Base-by-base conservation (phyloP, 2,888 invertebrate species). In the Alloscopus bannaensis region DNA sequence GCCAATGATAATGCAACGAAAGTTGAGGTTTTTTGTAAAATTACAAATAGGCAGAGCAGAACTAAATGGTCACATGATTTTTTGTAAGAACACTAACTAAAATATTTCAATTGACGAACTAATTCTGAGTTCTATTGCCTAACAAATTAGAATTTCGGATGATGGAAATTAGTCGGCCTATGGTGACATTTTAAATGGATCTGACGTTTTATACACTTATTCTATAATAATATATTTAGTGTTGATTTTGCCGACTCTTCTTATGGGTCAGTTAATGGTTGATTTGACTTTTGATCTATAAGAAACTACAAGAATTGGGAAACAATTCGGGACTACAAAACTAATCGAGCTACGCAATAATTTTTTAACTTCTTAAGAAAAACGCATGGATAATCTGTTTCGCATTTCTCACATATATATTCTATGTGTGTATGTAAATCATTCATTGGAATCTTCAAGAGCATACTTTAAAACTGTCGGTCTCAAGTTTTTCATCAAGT, bases 331-430 rank as follows among this genome's bases (percentile, higher is more conserved):
- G 70, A 70, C 77, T 77, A 70, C 77, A 70, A 77, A 77, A 77
- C 77, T 77, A 64, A 77, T 70, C 77, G 77, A 77, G 77, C 77
- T 77, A 77, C 77, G 77, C 77, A 77, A 70, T 70, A 70, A 65
- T 62, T 52, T 64, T 24, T 73, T 71, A 71, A 22, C 31, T 3
- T 13, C 31, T 50, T 20, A 20, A 50, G 29, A 28, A 29, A 57
- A 59, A 18, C 59, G 59, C 31, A 59, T 59, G 18, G 8, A 31
- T 29, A 16, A 59, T 62, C 29, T 40, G 62, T 40, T 42, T 62
- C 26, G 26, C 62, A 62, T 57, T 57, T 57, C 6, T 52, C 52
- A 52, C 24, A n/a, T 52, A 52, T n/a, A n/a, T n/a, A n/a, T n/a
- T n/a, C n/a, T n/a, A n/a, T n/a, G n/a, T n/a, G n/a, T n/a, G n/a